phyloP scores from a whole-genome alignment of 1,140 invertebrate genomes.

The Aphaenogaster rudis region DNA sequence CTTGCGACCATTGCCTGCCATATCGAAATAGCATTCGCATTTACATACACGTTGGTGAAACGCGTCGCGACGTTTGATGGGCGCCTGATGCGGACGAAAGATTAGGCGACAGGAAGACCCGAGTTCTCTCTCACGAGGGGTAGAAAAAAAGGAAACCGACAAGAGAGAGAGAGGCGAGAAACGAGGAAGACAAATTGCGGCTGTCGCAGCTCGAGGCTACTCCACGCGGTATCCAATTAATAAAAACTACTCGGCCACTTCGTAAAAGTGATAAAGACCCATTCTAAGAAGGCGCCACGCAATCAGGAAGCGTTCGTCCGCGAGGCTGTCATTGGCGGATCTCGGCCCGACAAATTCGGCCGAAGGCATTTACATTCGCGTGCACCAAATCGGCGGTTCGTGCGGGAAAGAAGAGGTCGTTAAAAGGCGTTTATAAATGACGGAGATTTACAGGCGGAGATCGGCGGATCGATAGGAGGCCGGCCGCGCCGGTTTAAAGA shows the following conservation, averaged over 20 bases:
- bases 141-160: background rate
- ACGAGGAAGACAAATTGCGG: slow-evolving; percentile 61
- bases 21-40: slow-evolving; percentile 42
- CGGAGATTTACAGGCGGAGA: slow-evolving; percentile 76
- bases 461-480: slow-evolving; percentile 69
- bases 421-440: slow-evolving; percentile 79
- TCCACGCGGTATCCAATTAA: slow-evolving; percentile 70
- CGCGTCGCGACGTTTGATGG: slow-evolving; percentile 56
- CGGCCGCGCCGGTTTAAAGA: slow-evolving; percentile 54
- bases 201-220: slow-evolving; percentile 61
- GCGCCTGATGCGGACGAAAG: slow-evolving; percentile 34
- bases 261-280: slow-evolving; percentile 72
- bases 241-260: slow-evolving; percentile 73
- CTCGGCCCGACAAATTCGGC: slow-evolving; percentile 75
- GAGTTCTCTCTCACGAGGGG: slow-evolving; percentile 20
- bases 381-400: slow-evolving; percentile 75
- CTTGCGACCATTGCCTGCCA: slow-evolving; percentile 25
- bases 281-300: slow-evolving; percentile 72
- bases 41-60: slow-evolving; percentile 41
- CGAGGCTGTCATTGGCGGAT: slow-evolving; percentile 69
- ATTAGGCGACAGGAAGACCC: slow-evolving; percentile 27
- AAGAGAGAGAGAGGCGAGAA: slow-evolving; percentile 4
- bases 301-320: slow-evolving; percentile 69
- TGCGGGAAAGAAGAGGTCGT: slow-evolving; percentile 73
- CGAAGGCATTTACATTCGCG: slow-evolving; percentile 76